phyloP scores from a whole-genome alignment of 2,888 invertebrate genomes.

The Julus scandinavius region DNA sequence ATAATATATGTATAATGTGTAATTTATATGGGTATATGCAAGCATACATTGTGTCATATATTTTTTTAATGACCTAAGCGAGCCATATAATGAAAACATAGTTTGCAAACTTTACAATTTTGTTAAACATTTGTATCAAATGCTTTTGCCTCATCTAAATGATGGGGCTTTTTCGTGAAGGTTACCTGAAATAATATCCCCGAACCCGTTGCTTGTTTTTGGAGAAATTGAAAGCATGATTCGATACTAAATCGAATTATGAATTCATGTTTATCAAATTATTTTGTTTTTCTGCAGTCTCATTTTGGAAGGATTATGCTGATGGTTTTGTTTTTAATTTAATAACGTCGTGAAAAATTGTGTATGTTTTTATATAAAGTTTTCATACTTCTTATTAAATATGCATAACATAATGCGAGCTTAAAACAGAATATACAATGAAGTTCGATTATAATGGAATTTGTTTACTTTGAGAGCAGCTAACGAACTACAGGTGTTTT shows the following conservation, averaged over 20 bases:
- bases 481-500: neutral
- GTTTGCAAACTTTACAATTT: too few relatives aligned
- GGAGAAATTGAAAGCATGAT: neutral
- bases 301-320: neutral
- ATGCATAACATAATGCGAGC: constrained; percentile 27
- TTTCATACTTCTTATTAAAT: neutral
- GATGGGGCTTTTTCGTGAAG: too few relatives aligned
- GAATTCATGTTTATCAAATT: neutral
- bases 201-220: neutral
- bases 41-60: too few relatives aligned
- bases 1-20: too few relatives aligned
- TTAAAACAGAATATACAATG: neutral
- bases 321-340: neutral
- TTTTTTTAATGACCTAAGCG: too few relatives aligned
- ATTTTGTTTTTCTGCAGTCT: neutral
- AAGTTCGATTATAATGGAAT: constrained; percentile 6
- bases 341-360: neutral
- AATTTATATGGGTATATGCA: too few relatives aligned
- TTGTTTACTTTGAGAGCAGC: neutral
- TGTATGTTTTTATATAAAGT: neutral
- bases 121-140: too few relatives aligned
- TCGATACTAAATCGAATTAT: neutral
- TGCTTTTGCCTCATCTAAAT: too few relatives aligned
- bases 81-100: too few relatives aligned
- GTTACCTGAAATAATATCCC: neutral